Base-by-base conservation (phyloP, 2,797 vertebrate species). In the Kryptopterus vitreolus region DNA sequence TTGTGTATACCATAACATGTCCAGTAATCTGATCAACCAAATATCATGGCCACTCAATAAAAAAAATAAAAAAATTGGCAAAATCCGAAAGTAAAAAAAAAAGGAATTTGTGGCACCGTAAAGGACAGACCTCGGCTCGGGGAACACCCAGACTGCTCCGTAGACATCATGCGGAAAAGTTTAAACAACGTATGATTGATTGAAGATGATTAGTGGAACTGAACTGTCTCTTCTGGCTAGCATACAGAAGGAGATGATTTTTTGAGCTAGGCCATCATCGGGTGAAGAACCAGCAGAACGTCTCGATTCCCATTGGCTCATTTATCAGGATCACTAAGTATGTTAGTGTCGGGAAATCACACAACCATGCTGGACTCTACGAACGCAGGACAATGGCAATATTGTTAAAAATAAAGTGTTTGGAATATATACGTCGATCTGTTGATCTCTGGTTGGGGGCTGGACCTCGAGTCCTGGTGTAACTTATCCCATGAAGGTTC, bases 381-480 rank as follows among this genome's bases (percentile, higher is more conserved):
- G 6, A 38, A 33, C 53, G 31, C 58, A 33, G 35, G 38, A 53
- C 53, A 73, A 81, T 77, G 50, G 12, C 3, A 3, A 24, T 33
- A 24, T 33, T 65, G 46, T 68, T 18, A 74, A 74, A 78, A 58
- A n/a, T n/a, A n/a, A 13, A 29, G 31, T 59, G 53, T 50, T n/a
- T 22, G 70, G n/a, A 24, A 59, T 69, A 63, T 69, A 63, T 63
- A 29, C 20, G 16, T 62, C 9, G 2, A 35, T 38, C 74, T 55
- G 31, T 16, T 70, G 66, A 71, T 63, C 29, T 72, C 65, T 61
- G 24, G 18, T 29, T 48, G 38, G 70, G 68, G 59, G 76, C 66
- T 55, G 74, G 85, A 89, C 83, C 80, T 52, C 22, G 77, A 79
- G 58, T 77, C 80, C 75, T 84, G 84, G 78, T 87, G 85, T 80